A percentile compares a stretch with the other conserved stretches of the same genome.
phyloP scores from a whole-genome alignment of 2,113 vertebrate genomes.

The Corythornis cristatus region DNA sequence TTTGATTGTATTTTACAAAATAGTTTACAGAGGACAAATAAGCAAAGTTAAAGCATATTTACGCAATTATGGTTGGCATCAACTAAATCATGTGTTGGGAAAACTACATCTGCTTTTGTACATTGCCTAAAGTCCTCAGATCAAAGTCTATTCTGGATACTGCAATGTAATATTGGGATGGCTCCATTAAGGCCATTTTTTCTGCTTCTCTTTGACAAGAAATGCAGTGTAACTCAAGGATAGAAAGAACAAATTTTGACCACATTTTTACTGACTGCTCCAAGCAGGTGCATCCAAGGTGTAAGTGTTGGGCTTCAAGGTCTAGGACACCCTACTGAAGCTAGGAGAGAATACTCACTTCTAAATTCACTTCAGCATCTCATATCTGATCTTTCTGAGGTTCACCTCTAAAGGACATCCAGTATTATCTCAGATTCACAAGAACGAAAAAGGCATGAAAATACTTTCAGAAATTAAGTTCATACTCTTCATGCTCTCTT shows the following conservation, averaged over 20 bases:
- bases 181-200: not conserved
- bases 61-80: not conserved
- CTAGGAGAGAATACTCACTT: not conserved
- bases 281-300: not conserved
- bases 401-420: not conserved
- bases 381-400: not conserved
- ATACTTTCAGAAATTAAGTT: not conserved
- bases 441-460: not conserved
- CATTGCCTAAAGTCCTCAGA: not conserved
- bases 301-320: not conserved
- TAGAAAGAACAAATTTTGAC: not conserved
- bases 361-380: not conserved
- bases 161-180: not conserved
- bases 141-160: not conserved
- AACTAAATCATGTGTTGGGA: slow-evolving; percentile 10
- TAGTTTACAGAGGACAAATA: not conserved
- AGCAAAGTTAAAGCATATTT: slow-evolving; percentile 18
- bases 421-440: not conserved
- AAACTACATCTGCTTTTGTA: slow-evolving; percentile 41
- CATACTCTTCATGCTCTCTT: not conserved
- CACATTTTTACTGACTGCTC: not conserved
- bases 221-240: not conserved
- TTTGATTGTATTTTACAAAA: not conserved
- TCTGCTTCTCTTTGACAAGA: not conserved
- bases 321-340: not conserved